Base-by-base conservation (phyloP, 2,113 vertebrate species). In the Piprites chloris region DNA sequence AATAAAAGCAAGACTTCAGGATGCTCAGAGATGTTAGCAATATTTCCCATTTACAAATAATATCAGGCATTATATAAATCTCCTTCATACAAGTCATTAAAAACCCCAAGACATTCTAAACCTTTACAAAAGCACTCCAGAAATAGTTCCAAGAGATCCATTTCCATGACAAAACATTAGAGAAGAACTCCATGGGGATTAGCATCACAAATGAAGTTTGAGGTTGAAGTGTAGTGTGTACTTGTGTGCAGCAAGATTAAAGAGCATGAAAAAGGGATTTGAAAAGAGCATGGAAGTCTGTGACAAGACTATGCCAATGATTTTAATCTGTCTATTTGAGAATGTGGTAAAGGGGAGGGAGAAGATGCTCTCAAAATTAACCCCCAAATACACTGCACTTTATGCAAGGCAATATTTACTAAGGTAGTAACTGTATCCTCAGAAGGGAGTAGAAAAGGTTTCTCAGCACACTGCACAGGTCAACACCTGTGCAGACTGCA, bases 11-110 rank as follows among this genome's bases (percentile, higher is more conserved):
- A 98, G 97, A 97, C 97, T 97, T 97, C 96, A 97, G 97, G 97
- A 98, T 97, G 97, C 97, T 98, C 83, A 88, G 96, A 97, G 97
- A 96, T 96, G 97, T 97, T 97, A 97, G 98, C 96, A 96, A 90
- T 97, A 97, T 92, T 97, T 98, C 96, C 97, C 97, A 98, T 98
- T 97, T 98, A 98, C 98, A 98, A 96, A 98, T 98, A 97, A 96
- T 96, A 98, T 96, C 97, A 98, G 97, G 97, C 97, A 98, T 97
- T 93, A 97, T 97, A 98, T 97, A 98, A 98, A 97, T 97, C 97
- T 98, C 98, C 98, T 98, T 98, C 98, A 98, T 97, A 98, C 97
- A 98, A 94, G 93, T 97, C 92, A 97, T 96, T 94, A 96, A 96
- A 98, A 96, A 96, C 92, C 92, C 94, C 95, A 97, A 95, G 85